Evolutionary conservation across 2,888 invertebrate genomes (phyloP).

Genomic region (Lycophotia porphyrea): DNA sequence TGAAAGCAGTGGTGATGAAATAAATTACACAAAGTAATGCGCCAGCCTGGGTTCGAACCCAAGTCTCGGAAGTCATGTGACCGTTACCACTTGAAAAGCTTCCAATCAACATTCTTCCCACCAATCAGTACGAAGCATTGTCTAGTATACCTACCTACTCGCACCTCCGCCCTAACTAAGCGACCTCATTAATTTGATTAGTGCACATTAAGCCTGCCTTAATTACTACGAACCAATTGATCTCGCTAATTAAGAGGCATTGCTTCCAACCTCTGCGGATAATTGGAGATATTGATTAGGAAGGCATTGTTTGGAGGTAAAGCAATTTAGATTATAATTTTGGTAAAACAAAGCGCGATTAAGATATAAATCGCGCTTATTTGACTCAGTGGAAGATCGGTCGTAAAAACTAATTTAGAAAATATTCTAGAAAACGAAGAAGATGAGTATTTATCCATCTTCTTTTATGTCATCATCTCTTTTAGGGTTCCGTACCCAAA

Average conservation of each 20-base stretch:
- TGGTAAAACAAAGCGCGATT: no score
- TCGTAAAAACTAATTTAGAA: no score
- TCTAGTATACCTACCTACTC: background rate
- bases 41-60: background rate
- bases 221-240: constrained; percentile 39
- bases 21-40: background rate
- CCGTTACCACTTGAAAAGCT: background rate
- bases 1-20: background rate
- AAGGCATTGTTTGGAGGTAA: constrained; percentile 1
- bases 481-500: no score
- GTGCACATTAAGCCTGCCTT: constrained; percentile 23
- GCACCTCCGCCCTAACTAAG: constrained; percentile 2
- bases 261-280: constrained; percentile 22
- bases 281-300: constrained; percentile 23
- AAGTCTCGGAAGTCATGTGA: background rate
- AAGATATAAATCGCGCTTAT: no score
- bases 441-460: no score
- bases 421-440: no score
- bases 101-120: background rate
- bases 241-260: constrained; percentile 41
- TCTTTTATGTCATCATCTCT: no score
- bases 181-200: constrained; percentile 45
- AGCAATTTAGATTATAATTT: constrained; percentile 1
- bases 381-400: no score
- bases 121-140: background rate